Base-by-base conservation (phyloP, 2,888 invertebrate genomes). In the Volucella inanis region DNA sequence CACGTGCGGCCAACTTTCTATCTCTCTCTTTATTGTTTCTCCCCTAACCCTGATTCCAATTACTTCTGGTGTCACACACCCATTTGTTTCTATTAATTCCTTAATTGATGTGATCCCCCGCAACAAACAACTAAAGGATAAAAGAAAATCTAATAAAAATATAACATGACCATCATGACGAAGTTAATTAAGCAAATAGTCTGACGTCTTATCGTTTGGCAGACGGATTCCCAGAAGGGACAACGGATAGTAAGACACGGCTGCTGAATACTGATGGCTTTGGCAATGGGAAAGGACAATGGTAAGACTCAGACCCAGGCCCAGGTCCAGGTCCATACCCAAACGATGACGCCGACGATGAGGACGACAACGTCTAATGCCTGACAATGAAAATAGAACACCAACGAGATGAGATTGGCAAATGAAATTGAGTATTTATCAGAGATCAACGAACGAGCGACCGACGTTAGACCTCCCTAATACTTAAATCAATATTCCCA, bases 171-270 rank as follows among this genome's bases (percentile, higher is more conserved):
- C 85, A 87, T 87, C 85, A 87, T 75, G 87, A 78, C 78, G 57
- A 82, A 87, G 87, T 88, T 88, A 88, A 88, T 88, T 88, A 88
- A 87, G 88, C 87, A 88, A 88, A 88, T 87, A 88, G 87, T 76
- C 70, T 9, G 65, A 68, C 64, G 64, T 85, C 85, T 85, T 81
- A 81, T 81, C 81, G 57, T 62, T 57, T 47, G 11, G 41, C 12
- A 18, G 59, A 14, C 52, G 15, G 39, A 71, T 12, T 57, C 50
- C 31, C 31, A 6, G 31, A 4, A 3, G 31, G 31, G 31, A 31
- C 31, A 31, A 31, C 31, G 31, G 31, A 6, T 31, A 31, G 31
- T 6, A 31, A 6, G 31, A 31, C 4, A 31, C 31, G 31, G 31
- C 31, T 31, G 31, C 31, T 31, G n/a, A n/a, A n/a, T n/a, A n/a